Evolutionary conservation across 92 coral and sea anemone genomes (phyloP), one percentile per base, ranked within the genome.

Genomic region (Epizoanthus illoricatus): DNA sequence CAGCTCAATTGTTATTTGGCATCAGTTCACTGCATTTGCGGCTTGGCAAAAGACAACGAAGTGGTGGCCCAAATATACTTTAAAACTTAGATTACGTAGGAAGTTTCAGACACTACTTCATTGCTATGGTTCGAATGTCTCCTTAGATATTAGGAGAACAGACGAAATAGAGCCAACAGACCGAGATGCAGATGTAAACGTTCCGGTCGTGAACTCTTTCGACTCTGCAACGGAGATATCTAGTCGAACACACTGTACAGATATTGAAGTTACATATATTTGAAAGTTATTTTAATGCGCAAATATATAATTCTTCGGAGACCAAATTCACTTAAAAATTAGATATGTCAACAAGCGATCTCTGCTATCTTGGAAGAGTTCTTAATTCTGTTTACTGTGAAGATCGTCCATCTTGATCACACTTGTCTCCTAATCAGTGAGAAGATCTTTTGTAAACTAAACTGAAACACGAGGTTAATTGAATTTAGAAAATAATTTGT

Each of bases 401-500:
- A 63, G 70, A 63, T 12, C 47, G 41, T 20, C 28, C 41, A 45
- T 71, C 36, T 40, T 71, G 41, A 61, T 62, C 71, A 13, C 82
- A 62, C 82, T 63, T 78, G 69, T 20, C 12, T 33, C 15, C 16
- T 78, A 78, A 78, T 78, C 82, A 47, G 62, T 21, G 58, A 42
- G 24, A 17, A 61, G 82, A 78, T 64, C 82, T 78, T 76, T 78
- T 78, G 67, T 78, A 78, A 63, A 78, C 82, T 63, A 78, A 42
- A 78, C 82, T 78, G 70, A 78, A 88, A 79, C 81, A 62, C 80
- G 83, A 62, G 63, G 80, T 83, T 87, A 88, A 88, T 88, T 85
- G 81, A 88, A 88, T 88, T 88, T 84, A 69, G 72, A 59, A 61
- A 71, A 80, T 81, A 88, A 87, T 84, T 88, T 73, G 81, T 72